Percentiles rank a stretch among this genome's conserved stretches.
phyloP scores from a whole-genome alignment of 2,888 invertebrate species.

The Timema cristinae region DNA sequence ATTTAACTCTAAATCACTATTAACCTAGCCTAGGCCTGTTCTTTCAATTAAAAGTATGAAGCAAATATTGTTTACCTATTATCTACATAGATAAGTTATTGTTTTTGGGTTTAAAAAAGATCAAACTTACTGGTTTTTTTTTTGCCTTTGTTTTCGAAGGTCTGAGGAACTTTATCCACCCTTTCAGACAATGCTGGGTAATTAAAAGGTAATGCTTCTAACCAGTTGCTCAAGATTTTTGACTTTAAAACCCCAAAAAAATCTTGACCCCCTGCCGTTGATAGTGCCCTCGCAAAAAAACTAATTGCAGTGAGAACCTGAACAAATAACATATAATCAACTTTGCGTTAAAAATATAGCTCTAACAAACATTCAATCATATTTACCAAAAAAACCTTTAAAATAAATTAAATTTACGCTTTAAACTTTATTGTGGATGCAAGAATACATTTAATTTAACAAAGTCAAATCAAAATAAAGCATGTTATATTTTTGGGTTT shows the following conservation, averaged over 20 bases:
- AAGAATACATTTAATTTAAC: too few relatives aligned
- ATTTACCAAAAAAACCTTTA: too few relatives aligned
- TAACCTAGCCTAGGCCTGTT: too few relatives aligned
- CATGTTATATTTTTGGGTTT: too few relatives aligned
- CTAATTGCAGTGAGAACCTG: conserved; percentile 23
- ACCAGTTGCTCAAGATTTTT: conserved; percentile 17
- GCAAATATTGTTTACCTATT: too few relatives aligned
- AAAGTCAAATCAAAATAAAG: too few relatives aligned
- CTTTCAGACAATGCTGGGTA: conserved; percentile 18
- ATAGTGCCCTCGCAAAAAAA: conserved; percentile 22
- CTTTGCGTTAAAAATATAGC: background rate
- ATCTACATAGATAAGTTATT: too few relatives aligned
- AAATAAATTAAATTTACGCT: too few relatives aligned
- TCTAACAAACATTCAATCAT: background rate
- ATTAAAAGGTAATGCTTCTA: conserved; percentile 10
- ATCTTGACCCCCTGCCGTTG: conserved; percentile 22
- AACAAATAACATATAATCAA: background rate
- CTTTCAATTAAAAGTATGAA: too few relatives aligned
- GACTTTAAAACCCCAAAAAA: conserved; percentile 17
- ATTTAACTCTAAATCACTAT: too few relatives aligned
- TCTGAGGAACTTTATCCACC: conserved; percentile 23
- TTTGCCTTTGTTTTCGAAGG: background rate
- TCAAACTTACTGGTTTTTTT: background rate
- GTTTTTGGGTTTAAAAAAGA: background rate
- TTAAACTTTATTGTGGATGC: too few relatives aligned